Evolutionary conservation across 2,797 vertebrate genomes (phyloP).

Genomic region (Pseudopleuronectes americanus): DNA sequence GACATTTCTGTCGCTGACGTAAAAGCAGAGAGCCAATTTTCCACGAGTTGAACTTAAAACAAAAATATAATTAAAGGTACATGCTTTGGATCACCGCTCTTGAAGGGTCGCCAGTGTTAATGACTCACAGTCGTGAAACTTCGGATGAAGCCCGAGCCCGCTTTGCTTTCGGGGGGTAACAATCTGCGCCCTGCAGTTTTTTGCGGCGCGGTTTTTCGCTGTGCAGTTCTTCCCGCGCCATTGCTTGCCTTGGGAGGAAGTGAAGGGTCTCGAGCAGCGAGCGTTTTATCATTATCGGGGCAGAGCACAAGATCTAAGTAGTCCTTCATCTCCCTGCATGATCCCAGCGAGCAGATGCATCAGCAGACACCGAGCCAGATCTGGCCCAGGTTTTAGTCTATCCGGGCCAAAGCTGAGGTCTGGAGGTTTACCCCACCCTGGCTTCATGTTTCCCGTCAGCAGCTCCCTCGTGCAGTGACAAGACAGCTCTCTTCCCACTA

Average conservation of each 20-base stretch:
- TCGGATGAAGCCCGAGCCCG: slow-evolving; percentile 4
- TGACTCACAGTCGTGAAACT: slow-evolving; percentile 39
- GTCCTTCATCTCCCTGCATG: slow-evolving; percentile 16
- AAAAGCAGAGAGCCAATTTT: slow-evolving; percentile 56
- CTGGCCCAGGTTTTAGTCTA: slow-evolving; percentile 48
- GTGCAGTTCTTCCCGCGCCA: too few species aligned
- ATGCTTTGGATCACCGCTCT: slow-evolving; percentile 61
- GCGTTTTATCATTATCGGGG: slow-evolving; percentile 10
- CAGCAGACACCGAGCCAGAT: slow-evolving; percentile 38
- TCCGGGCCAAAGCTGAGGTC: slow-evolving; percentile 57
- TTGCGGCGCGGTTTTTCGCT: too few species aligned
- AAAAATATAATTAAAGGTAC: slow-evolving; percentile 64
- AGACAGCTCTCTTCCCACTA: slow-evolving; percentile 69
- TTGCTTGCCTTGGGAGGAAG: slow-evolving; percentile 11
- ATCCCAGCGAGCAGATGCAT: slow-evolving; percentile 37
- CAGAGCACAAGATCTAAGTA: slow-evolving; percentile 1
- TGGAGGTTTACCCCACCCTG: slow-evolving; percentile 55
- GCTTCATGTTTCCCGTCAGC: slow-evolving; percentile 79
- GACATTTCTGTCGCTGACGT: slow-evolving; percentile 57
- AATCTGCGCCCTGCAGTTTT: slow-evolving; percentile 20
- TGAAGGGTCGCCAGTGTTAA: slow-evolving; percentile 32
- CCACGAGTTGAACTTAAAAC: slow-evolving; percentile 54
- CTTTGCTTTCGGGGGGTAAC: background rate
- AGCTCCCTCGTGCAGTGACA: slow-evolving; percentile 71
- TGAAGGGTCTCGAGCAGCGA: background rate